Evolutionary conservation across 2,888 invertebrate species (phyloP), one percentile per base, ranked within the genome.

Genomic region (Cryptus armator): DNA sequence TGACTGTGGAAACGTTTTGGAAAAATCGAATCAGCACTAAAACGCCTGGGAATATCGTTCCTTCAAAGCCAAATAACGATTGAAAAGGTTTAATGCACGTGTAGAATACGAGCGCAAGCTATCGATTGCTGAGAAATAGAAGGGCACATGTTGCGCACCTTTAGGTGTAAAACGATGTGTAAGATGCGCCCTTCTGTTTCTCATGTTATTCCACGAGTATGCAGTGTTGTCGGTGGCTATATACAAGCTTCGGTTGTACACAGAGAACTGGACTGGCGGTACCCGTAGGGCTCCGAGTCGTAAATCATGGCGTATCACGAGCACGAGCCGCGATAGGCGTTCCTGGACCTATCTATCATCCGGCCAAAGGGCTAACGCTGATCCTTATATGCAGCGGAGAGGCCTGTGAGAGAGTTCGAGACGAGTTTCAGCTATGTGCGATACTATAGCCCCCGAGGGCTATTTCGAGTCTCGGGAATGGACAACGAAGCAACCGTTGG

Each of bases 261-360:
- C 37, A 37, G 68, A 24, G 51, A 56, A 62, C 70, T 48, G 70
- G 70, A 70, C 62, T 19, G 32, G 43, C 48, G 71, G 79, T 74
- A 68, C 14, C 59, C 62, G 59, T 24, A 48, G 67, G 72, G 56
- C 71, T 1, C 37, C 70, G 75, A 44, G 81, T 81, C 77, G 70
- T 86, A 86, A 86, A 86, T 86, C 85, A 85, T 83, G 53, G 62
- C 83, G 79, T 81, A 86, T 86, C 86, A 85, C 66, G 86, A 78
- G 83, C 84, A 86, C 74, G 78, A 83, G 84, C 81, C 78, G 77
- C 75, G 81, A 86, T 86, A 86, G 86, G 86, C 86, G 86, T 86
- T 74, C 81, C 77, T 66, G 53, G 68, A 81, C 75, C 86, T 84
- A 86, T 86, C 83, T 83, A 86, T 86, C 83, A 83, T 77, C 70